phyloP scores from a whole-genome alignment of 2,888 invertebrate species.

The Scelioninae gen. 1 region DNA sequence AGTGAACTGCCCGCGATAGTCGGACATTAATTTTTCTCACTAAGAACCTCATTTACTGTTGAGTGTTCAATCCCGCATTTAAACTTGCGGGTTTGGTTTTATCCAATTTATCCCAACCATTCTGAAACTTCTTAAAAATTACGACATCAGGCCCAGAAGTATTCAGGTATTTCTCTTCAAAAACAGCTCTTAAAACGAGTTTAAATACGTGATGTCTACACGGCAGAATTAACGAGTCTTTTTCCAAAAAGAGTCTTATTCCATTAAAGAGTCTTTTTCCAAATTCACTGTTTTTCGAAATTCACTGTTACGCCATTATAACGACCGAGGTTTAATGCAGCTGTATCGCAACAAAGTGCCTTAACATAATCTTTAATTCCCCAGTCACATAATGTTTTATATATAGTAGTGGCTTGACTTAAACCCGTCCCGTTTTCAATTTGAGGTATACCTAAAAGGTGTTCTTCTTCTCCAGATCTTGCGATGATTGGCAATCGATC shows the following conservation, averaged over 20 bases:
- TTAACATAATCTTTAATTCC: conserved; percentile 40
- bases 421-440: conserved; percentile 49
- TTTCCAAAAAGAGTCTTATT: too few relatives aligned
- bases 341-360: conserved; percentile 71
- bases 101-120: conserved; percentile 32
- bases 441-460: conserved; percentile 47
- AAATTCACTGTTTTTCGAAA: conserved; percentile 72
- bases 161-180: conserved; percentile 23
- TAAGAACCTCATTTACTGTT: conserved; percentile 38
- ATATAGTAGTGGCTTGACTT: conserved; percentile 47
- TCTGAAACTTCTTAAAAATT: conserved; percentile 45
- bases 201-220: conserved; percentile 63
- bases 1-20: conserved; percentile 2
- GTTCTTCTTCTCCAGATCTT: conserved; percentile 26
- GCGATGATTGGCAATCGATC: conserved; percentile 45
- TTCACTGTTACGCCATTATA: conserved; percentile 68
- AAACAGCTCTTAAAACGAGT: conserved; percentile 48
- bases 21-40: conserved; percentile 20
- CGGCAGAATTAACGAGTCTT: conserved; percentile 42
- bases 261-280: too few relatives aligned
- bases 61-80: conserved; percentile 38
- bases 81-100: conserved; percentile 24
- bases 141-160: conserved; percentile 42
- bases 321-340: conserved; percentile 69
- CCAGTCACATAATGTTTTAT: conserved; percentile 39